Conservation (phyloP, 2,888 invertebrate species). For the Luperina testacea region DNA sequence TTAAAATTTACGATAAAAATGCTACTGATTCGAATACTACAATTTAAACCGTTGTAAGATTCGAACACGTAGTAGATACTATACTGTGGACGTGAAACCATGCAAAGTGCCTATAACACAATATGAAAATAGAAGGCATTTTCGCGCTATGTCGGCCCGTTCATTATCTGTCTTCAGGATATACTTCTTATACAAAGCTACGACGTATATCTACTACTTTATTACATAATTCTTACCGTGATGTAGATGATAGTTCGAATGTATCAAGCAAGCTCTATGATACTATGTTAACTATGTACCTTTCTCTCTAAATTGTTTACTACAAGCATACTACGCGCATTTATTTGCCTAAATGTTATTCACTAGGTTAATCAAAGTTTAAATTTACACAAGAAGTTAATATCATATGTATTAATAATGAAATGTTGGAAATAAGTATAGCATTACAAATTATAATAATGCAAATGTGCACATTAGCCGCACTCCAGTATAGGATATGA, state of each 20-base stretch:
- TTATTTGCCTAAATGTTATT: constrained; percentile 52
- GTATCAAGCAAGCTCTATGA: constrained; percentile 20
- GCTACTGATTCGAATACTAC: not conserved
- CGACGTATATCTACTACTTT: no score
- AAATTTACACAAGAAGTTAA: constrained; percentile 35
- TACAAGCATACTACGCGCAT: constrained; percentile 44
- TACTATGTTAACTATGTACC: constrained; percentile 49
- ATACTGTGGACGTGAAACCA: no score
- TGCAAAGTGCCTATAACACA: not conserved
- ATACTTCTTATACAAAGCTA: no score
- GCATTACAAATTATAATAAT: constrained; percentile 29
- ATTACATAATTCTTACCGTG: not conserved
- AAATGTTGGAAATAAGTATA: constrained; percentile 58
- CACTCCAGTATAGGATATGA: constrained; percentile 29
- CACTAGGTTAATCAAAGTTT: constrained; percentile 51
- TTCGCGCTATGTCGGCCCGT: not conserved
- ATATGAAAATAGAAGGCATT: not conserved
- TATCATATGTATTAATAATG: constrained; percentile 45
- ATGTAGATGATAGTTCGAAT: constrained; percentile 30
- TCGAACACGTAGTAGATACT: not conserved
- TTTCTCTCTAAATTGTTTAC: constrained; percentile 51
- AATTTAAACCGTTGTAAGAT: not conserved
- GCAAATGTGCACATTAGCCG: constrained; percentile 40
- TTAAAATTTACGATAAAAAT: not conserved
- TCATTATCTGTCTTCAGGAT: not conserved